Conservation (phyloP, 2,888 invertebrate species). For the Pseudococcus longispinus region DNA sequence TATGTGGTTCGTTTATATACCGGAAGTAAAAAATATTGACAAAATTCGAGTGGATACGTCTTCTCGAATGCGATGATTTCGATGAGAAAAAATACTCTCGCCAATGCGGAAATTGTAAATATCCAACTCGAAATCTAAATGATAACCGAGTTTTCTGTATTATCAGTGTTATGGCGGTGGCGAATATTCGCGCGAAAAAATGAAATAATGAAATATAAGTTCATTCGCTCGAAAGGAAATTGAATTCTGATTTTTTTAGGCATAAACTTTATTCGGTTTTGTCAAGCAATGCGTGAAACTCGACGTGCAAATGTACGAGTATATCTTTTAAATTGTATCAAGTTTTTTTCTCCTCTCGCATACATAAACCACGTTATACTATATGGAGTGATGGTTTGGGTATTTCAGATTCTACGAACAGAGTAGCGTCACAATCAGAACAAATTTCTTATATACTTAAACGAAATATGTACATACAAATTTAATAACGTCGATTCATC, state of each 20-base stretch:
- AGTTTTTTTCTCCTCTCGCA: not conserved
- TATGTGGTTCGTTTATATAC: not conserved
- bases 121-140: not conserved
- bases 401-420: not conserved
- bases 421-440: not conserved
- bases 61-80: not conserved
- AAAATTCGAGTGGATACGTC: not conserved
- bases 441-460: not conserved
- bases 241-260: not conserved
- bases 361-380: not conserved
- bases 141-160: not conserved
- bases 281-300: not conserved
- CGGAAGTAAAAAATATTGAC: not conserved
- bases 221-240: not conserved
- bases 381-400: not conserved
- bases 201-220: not conserved
- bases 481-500: constrained; percentile 10
- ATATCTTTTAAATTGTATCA: not conserved
- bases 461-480: not conserved
- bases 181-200: not conserved
- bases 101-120: not conserved
- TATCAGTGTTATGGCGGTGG: not conserved
- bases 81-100: not conserved
- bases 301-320: not conserved
- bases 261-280: constrained; percentile 13